phyloP scores from a whole-genome alignment of 2,888 invertebrate genomes.

The Esperia sulphurella region DNA sequence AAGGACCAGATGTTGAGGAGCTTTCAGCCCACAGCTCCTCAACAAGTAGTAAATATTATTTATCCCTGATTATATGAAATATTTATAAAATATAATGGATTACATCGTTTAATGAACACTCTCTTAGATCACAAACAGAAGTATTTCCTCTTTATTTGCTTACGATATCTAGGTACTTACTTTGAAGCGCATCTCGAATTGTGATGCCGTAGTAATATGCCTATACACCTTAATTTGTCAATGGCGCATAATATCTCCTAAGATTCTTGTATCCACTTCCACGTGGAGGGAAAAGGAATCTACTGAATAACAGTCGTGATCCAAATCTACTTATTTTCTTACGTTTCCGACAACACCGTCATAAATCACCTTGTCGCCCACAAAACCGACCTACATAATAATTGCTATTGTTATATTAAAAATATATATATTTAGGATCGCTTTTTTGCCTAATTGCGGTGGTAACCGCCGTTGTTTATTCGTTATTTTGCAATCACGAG shows the following conservation, averaged over 20 bases:
- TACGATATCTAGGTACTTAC: background rate
- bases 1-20: no score
- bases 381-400: constrained; percentile 9
- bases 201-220: no score
- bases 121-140: no score
- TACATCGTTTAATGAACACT: no score
- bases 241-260: no score
- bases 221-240: no score
- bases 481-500: background rate
- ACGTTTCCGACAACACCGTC: constrained; percentile 9
- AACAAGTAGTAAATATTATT: no score
- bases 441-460: constrained; percentile 1
- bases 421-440: background rate
- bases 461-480: background rate
- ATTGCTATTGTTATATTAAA: constrained; percentile 1
- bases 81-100: background rate
- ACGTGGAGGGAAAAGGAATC: constrained; percentile 2
- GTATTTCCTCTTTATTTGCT: background rate
- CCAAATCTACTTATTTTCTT: constrained; percentile 22
- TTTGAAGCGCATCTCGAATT: background rate
- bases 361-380: constrained; percentile 18
- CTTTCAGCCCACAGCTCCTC: no score
- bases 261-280: background rate
- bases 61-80: no score
- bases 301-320: constrained; percentile 11